Base-by-base conservation (phyloP, 2,113 vertebrate genomes). In the Axis porcinus region DNA sequence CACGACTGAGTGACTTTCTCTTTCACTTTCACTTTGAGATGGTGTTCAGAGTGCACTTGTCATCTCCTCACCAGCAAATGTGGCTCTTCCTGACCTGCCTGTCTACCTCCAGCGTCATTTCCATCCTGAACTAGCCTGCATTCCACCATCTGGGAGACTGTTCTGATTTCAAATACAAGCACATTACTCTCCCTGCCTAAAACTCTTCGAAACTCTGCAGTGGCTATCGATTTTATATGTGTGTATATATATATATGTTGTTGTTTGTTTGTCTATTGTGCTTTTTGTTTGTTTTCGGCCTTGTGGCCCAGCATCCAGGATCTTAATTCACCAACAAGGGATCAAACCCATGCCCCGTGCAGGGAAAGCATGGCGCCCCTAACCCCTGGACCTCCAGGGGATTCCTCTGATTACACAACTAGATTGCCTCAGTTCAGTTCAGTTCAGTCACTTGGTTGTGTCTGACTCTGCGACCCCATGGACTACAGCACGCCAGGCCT, bases 341-440 rank as follows among this genome's bases (percentile, higher is more conserved):
- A 6, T 76, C 70, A 76, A 43, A 74, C 21, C 36, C 3, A 0
- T 1, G 3, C 23, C 70, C 36, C 11, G 0, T 43, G 36, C 36
- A 43, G 70, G 70, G 70, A 25, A 43, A 43, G 21, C 70, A 74
- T 25, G 12, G 11, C 25, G 21, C 70, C 36, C 36, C 23, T 6
- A 25, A 43, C 21, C 70, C 70, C 70, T 25, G 70, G 70, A 25
- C 6, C 36, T 74, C 36, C 36, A 74, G 21, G 36, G 36, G 12
- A 27, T 43, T 25, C 36, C 36, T 74, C 36, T 74, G 21, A 43
- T 74, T 25, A 6, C 36, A 74, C 36, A 43, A 2, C 43, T 43
- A 74, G 57, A 82, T 4, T 6, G 3, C 74, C 64, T 67, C 33
- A 10, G 33, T 67, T n/a, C 62, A 67, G 33, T 67, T 52, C 62